phyloP scores from a whole-genome alignment of 2,797 vertebrate genomes.

The Neomorphus geoffroyi region DNA sequence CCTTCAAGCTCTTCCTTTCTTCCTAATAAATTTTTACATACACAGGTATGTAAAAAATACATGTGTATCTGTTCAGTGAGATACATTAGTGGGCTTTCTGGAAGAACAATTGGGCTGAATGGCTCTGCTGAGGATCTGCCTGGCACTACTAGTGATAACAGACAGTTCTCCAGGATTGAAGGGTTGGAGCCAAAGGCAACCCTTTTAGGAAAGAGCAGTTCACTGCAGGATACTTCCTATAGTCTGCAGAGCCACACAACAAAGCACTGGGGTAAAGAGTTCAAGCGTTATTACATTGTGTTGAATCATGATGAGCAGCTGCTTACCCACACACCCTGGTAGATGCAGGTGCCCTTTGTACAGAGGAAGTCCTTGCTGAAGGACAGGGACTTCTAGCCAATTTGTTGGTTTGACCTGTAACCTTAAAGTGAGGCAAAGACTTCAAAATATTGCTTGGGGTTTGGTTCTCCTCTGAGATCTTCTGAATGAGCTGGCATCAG shows the following conservation, averaged over 20 bases:
- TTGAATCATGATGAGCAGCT: background rate
- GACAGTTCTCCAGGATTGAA: background rate
- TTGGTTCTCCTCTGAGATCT: background rate
- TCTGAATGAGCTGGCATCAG: background rate
- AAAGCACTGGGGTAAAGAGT: background rate
- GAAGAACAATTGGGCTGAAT: background rate
- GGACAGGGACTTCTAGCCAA: background rate
- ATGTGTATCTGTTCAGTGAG: background rate
- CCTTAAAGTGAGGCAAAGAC: background rate
- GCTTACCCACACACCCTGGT: background rate
- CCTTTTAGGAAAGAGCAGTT: background rate
- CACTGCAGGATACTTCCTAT: background rate
- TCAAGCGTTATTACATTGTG: background rate
- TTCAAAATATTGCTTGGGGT: background rate
- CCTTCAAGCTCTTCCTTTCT: background rate
- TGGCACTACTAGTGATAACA: background rate
- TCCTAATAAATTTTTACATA: background rate
- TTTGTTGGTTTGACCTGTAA: background rate
- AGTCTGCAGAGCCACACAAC: background rate
- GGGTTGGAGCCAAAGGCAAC: background rate
- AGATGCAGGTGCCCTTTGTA: background rate
- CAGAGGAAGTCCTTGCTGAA: background rate
- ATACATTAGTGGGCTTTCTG: background rate
- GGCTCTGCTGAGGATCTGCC: background rate
- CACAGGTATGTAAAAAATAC: no score